Evolutionary conservation across 1,140 invertebrate species (phyloP).

Genomic region (Brachionus angularis): DNA sequence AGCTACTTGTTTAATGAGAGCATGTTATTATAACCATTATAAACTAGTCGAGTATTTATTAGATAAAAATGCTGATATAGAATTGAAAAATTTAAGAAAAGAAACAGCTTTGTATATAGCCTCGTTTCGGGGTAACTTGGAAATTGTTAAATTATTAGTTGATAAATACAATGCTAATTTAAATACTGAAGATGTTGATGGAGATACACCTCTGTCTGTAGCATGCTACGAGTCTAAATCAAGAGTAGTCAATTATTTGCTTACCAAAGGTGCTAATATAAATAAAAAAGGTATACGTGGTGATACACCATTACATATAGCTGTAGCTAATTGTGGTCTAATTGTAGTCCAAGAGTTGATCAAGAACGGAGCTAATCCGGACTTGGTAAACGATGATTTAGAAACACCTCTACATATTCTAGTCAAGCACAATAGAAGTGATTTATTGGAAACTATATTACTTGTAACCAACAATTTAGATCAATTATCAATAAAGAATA

Average conservation of each 20-base stretch:
- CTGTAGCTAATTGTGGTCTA: conserved; percentile 30
- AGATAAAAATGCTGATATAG: conserved; percentile 1
- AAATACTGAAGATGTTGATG: conserved; percentile 29
- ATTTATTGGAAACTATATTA: conserved; percentile 12
- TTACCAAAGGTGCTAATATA: neutral
- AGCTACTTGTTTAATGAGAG: conserved; percentile 22
- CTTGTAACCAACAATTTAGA: neutral
- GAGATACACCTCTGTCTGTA: conserved; percentile 23
- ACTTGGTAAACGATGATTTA: conserved; percentile 4
- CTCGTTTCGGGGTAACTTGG: conserved; percentile 33
- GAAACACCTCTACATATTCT: conserved; percentile 25
- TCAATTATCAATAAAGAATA: neutral
- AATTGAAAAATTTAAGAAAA: neutral
- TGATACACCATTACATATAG: conserved; percentile 40
- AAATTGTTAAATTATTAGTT: conserved; percentile 2
- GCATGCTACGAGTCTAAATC: conserved; percentile 33
- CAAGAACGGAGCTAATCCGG: neutral
- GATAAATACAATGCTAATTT: conserved; percentile 18
- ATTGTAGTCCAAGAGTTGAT: conserved; percentile 1
- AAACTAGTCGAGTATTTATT: conserved; percentile 3
- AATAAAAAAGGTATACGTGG: conserved; percentile 41
- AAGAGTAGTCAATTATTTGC: conserved; percentile 1
- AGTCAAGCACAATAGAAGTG: neutral
- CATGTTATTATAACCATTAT: conserved; percentile 30
- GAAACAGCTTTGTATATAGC: conserved; percentile 39